Base-by-base conservation (phyloP, 2,888 invertebrate species). In the Pinctada fucata region DNA sequence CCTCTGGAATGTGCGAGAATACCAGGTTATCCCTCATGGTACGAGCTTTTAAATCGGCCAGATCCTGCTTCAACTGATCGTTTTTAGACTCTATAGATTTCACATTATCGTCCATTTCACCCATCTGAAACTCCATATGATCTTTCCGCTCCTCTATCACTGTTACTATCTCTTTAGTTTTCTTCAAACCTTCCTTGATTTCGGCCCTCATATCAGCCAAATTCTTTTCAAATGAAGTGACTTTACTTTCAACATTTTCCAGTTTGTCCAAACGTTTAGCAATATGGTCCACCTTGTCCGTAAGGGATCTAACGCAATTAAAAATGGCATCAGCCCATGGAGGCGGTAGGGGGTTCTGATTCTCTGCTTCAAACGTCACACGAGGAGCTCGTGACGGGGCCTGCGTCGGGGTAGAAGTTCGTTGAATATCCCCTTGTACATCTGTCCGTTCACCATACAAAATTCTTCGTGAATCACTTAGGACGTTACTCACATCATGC, bases 181-280 rank as follows among this genome's bases (percentile, higher is more conserved):
- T 65, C 65, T 65, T 65, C 10, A 10, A 31, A 65, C n/a, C 31
- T 65, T 65, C 65, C 2, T n/a, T 65, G 31, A 65, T 2, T 31
- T 65, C 1, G 5, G 31, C 16, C 31, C 65, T 65, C n/a, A 65
- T 65, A 31, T n/a, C 31, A 10, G n/a, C 31, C 65, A 65, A 16
- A 65, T 65, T 31, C 2, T 65, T 65, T 16, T 65, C 65, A 65
- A 65, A 65, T 65, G 65, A 65, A 65, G n/a, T 65, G n/a, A 65
- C 10, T 31, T 5, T 65, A 10, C 16, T 13, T 13, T 65, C 65
- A 16, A 65, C 65, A 4, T n/a, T 65, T 65, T 65, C 65, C n/a
- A 65, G 65, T 65, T 65, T 65, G 16, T 65, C 65, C n/a, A 65
- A 65, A 16, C 65, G 65, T 31, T 31, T 31, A 31, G 31, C 31